These are phyloP conservation scores for Scolopax mira DNA, from an alignment of 2,113 vertebrate species.

Conservation along the genomic window DNA sequence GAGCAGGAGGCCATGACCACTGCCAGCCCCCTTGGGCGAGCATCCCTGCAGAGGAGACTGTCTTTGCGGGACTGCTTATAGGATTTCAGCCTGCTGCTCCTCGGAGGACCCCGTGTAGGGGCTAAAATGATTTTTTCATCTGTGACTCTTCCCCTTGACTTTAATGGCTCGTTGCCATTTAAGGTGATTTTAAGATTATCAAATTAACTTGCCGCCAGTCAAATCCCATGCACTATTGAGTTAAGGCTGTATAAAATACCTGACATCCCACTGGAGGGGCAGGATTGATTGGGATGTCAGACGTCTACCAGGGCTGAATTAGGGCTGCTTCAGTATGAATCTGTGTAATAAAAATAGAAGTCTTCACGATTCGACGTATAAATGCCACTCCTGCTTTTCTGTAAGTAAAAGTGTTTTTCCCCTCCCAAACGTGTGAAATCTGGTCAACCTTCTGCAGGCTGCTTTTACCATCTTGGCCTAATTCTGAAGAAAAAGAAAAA, in stretches of 20 bases:
- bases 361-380: not conserved
- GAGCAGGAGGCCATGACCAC: not conserved
- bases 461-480: not conserved
- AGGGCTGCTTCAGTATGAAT: not conserved
- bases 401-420: not conserved
- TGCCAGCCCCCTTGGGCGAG: fast-evolving
- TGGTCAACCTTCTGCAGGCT: not conserved
- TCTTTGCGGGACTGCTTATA: not conserved
- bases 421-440: not conserved
- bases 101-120: not conserved
- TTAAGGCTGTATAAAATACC: not conserved
- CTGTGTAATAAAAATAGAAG: not conserved
- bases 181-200: not conserved
- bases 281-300: not conserved
- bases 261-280: not conserved
- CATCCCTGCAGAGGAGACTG: not conserved
- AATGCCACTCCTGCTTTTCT: not conserved
- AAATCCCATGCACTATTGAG: not conserved
- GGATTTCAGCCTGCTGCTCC: not conserved
- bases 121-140: not conserved
- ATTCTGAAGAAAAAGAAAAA: not conserved
- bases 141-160: not conserved
- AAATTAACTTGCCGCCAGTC: not conserved
- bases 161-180: not conserved
- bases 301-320: not conserved